These are phyloP conservation scores for Probaryconus sp. DNA, from an alignment of 1,140 invertebrate genomes.

Conservation along the genomic window DNA sequence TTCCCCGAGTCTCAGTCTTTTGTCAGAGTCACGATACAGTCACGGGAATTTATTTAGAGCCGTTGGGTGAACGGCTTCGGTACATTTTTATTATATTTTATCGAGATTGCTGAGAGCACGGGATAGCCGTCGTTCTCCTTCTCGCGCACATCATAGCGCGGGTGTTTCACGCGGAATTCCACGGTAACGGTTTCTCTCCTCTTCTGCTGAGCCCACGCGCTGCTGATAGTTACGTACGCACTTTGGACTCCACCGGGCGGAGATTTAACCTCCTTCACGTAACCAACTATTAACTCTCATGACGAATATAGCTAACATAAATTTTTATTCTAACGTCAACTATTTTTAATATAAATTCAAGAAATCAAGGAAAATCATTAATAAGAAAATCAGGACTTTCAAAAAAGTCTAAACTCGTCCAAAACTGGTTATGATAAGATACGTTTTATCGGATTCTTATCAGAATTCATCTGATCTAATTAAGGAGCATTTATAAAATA, in stretches of 20 bases:
- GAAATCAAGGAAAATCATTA: too few relatives aligned
- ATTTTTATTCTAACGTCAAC: too few relatives aligned
- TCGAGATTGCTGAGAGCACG: constrained; percentile 17
- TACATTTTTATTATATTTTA: constrained; percentile 51
- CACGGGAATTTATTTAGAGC: constrained; percentile 17
- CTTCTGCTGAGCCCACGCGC: constrained; percentile 37
- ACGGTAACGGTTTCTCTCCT: constrained; percentile 44
- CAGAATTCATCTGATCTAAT: too few relatives aligned
- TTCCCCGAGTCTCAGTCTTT: neutral
- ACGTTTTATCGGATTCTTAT: too few relatives aligned
- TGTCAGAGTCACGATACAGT: too few relatives aligned
- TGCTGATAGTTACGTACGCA: constrained; percentile 18
- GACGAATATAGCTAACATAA: constrained; percentile 33
- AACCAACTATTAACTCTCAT: constrained; percentile 14
- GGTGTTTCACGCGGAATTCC: constrained; percentile 45
- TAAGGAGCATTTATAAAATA: too few relatives aligned
- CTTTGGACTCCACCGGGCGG: constrained; percentile 6
- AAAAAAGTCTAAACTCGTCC: too few relatives aligned
- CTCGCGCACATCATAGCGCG: constrained; percentile 59
- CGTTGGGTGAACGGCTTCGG: constrained; percentile 39
- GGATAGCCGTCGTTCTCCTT: constrained; percentile 40
- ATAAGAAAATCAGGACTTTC: too few relatives aligned
- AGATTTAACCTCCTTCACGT: constrained; percentile 29
- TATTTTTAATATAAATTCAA: too few relatives aligned
- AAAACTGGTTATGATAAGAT: too few relatives aligned